These are phyloP conservation scores for Drosophila kanekoi DNA, from an alignment of 2,888 invertebrate genomes.

Conservation along the genomic window DNA sequence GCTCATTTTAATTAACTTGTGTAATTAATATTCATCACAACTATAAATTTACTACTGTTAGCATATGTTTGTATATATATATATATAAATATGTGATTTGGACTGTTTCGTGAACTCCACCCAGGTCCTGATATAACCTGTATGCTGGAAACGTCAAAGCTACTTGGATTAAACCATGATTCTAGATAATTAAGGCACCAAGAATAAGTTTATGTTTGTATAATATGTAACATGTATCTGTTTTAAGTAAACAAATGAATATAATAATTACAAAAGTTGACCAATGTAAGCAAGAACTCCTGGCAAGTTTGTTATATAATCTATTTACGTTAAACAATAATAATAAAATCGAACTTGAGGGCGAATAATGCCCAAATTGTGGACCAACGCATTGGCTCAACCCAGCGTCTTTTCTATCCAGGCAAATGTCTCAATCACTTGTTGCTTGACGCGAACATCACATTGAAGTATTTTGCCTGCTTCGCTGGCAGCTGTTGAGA, in stretches of 20 bases:
- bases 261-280: background rate
- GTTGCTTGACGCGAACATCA: constrained; percentile 86
- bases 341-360: constrained; percentile 3
- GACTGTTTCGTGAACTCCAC: background rate
- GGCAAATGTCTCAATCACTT: constrained; percentile 86
- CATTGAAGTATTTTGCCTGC: constrained; percentile 84
- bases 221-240: too few relatives aligned
- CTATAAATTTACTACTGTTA: background rate
- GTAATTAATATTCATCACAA: background rate
- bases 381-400: constrained; percentile 87
- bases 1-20: background rate
- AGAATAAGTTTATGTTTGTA: too few relatives aligned
- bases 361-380: constrained; percentile 86
- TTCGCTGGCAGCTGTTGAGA: constrained; percentile 77
- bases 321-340: too few relatives aligned
- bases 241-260: background rate
- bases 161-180: background rate
- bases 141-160: constrained; percentile 1
- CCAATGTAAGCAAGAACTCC: background rate
- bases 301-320: background rate
- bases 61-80: background rate
- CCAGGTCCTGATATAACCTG: too few relatives aligned
- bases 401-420: constrained; percentile 86
- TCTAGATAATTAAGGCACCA: background rate
- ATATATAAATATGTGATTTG: background rate